phyloP scores from a whole-genome alignment of 2,797 vertebrate genomes.

The Dromococcyx pavoninus region DNA sequence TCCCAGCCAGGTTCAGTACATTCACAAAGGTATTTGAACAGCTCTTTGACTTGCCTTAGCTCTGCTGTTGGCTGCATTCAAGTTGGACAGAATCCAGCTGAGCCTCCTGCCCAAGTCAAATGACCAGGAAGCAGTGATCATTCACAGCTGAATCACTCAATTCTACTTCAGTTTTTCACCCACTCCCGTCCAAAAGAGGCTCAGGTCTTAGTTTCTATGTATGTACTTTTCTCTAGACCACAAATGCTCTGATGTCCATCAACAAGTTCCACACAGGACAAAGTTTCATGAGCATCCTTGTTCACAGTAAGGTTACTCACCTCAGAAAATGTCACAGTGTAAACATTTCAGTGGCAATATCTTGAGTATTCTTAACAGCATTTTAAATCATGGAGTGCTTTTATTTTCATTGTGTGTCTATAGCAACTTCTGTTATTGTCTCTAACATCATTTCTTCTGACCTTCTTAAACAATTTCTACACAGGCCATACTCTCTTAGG shows the following conservation, averaged over 20 bases:
- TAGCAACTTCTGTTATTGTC: not conserved
- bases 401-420: not conserved
- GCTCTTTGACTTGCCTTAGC: not conserved
- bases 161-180: slow-evolving; percentile 25
- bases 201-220: not conserved
- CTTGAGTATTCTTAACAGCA: not conserved
- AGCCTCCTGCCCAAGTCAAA: not conserved
- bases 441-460: not conserved
- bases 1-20: not conserved
- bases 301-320: not conserved
- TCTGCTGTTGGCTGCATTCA: not conserved
- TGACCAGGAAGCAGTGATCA: not conserved
- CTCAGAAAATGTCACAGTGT: not conserved
- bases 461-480: not conserved
- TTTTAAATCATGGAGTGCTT: not conserved
- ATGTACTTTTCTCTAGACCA: not conserved
- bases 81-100: not conserved
- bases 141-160: slow-evolving; percentile 7
- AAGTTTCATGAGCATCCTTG: not conserved
- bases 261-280: not conserved
- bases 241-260: not conserved
- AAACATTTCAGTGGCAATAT: not conserved
- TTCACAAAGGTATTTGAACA: not conserved
- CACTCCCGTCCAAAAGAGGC: not conserved
- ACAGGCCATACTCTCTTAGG: not conserved